phyloP scores from a whole-genome alignment of 2,797 vertebrate species.

The Acipenser transmontanus region DNA sequence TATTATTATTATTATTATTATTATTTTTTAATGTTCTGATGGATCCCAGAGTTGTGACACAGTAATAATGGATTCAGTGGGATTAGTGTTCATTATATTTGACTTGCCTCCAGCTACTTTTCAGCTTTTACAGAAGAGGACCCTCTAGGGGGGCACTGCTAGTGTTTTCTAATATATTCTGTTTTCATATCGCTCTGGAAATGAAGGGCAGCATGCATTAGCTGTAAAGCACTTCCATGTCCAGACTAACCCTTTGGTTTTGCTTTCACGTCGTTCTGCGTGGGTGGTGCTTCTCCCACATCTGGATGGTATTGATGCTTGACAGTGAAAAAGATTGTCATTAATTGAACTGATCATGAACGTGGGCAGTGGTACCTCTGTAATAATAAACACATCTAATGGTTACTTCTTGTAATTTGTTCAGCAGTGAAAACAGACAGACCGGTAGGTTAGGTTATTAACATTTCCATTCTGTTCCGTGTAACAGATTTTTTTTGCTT shows the following conservation, averaged over 20 bases:
- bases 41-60: background rate
- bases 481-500: too few relatives aligned
- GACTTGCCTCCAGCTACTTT: background rate
- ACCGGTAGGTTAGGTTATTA: background rate
- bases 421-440: background rate
- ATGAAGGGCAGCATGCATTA: slow-evolving; percentile 24
- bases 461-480: background rate
- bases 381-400: slow-evolving; percentile 7
- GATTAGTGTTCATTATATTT: background rate
- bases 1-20: too few relatives aligned
- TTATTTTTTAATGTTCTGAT: too few relatives aligned
- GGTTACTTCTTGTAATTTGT: background rate
- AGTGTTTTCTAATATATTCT: slow-evolving; percentile 19
- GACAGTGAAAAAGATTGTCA: slow-evolving; percentile 37
- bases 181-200: slow-evolving; percentile 33
- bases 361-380: slow-evolving; percentile 32
- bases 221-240: slow-evolving; percentile 26
- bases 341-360: slow-evolving; percentile 42
- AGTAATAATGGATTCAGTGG: background rate
- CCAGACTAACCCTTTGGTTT: slow-evolving; percentile 28
- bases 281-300: slow-evolving; percentile 4
- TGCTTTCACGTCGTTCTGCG: slow-evolving; percentile 25
- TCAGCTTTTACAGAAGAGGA: background rate
- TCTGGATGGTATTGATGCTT: slow-evolving; percentile 24
- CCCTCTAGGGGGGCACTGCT: background rate